Conservation (phyloP, 2,113 vertebrate genomes). For the Phylloscopus trochilus region DNA sequence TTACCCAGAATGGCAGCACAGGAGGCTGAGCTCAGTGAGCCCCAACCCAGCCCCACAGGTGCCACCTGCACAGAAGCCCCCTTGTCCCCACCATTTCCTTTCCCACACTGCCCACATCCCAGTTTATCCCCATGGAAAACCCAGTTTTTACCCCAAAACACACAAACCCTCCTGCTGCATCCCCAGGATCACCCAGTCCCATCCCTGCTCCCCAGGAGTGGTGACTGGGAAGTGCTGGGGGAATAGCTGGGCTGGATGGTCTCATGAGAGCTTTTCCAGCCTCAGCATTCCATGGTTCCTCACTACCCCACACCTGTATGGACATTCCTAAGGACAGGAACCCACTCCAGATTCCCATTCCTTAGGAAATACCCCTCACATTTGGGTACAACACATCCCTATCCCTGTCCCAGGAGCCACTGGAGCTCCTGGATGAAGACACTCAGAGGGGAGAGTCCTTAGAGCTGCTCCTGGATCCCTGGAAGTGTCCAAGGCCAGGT, state of each 20-base stretch:
- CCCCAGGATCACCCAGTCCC: background rate
- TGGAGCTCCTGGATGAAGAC: background rate
- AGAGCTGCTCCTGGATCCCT: background rate
- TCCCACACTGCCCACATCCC: background rate
- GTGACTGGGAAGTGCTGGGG: background rate
- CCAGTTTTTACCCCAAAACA: background rate
- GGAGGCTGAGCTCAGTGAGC: fast-evolving
- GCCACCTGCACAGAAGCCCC: background rate
- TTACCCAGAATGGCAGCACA: fast-evolving
- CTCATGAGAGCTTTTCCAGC: background rate
- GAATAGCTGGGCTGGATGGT: background rate
- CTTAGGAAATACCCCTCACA: background rate
- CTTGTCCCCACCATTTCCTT: background rate
- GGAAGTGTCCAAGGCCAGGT: background rate
- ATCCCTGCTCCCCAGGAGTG: background rate
- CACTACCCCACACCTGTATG: fast-evolving
- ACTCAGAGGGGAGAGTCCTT: background rate
- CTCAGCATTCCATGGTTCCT: background rate
- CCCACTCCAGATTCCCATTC: background rate
- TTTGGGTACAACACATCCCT: fast-evolving
- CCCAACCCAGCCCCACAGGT: fast-evolving
- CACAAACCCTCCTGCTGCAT: fast-evolving
- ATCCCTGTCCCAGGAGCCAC: fast-evolving
- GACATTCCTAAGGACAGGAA: background rate
- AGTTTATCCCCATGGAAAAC: background rate